Percentiles rank a stretch among this genome's conserved stretches.
phyloP scores from a whole-genome alignment of 2,113 vertebrate genomes.

The Colossoma macropomum region DNA sequence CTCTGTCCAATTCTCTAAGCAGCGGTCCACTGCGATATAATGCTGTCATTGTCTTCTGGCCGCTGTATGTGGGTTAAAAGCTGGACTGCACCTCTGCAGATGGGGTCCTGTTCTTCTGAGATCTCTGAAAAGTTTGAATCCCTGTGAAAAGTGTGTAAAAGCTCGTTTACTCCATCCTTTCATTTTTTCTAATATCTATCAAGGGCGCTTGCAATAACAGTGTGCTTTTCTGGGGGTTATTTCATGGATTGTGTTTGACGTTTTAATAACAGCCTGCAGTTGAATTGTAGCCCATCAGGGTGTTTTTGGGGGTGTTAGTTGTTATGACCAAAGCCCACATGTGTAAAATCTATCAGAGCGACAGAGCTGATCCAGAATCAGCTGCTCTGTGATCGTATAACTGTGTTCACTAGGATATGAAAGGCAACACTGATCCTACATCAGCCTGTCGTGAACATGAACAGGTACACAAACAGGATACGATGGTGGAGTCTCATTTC shows the following conservation, averaged over 20 bases:
- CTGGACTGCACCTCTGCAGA: not conserved
- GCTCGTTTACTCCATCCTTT: not conserved
- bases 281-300: not conserved
- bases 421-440: not conserved
- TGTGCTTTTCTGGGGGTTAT: not conserved
- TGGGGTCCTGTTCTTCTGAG: conserved; percentile 2
- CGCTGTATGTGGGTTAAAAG: not conserved
- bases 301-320: conserved; percentile 9
- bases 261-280: conserved; percentile 14
- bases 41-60: conserved; percentile 13
- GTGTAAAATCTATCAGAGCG: not conserved
- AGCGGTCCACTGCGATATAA: conserved; percentile 22
- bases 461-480: too few relatives aligned
- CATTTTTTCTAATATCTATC: conserved; percentile 33
- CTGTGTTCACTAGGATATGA: conserved; percentile 20
- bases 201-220: conserved; percentile 30
- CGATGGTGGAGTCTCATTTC: not conserved
- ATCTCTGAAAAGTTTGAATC: conserved; percentile 13
- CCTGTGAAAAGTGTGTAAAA: not conserved
- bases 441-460: not conserved
- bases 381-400: not conserved
- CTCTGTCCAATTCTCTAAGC: conserved; percentile 29
- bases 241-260: conserved; percentile 5
- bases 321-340: conserved; percentile 10
- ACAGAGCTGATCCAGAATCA: not conserved